Base-by-base conservation (phyloP, 2,113 vertebrate genomes). In the Eidolon helvum region DNA sequence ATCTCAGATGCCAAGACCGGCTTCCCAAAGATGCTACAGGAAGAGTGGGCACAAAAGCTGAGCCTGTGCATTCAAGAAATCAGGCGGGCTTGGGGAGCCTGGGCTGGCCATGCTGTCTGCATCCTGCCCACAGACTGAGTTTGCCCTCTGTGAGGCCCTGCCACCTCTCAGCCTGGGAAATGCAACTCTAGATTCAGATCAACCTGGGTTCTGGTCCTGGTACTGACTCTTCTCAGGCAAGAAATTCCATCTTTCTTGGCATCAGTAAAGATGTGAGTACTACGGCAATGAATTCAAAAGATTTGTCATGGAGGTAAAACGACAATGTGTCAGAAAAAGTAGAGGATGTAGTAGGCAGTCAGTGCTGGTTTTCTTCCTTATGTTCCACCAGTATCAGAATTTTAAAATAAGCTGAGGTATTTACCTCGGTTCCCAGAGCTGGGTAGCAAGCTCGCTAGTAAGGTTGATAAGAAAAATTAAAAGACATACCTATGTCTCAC, bases 221-320 rank as follows among this genome's bases (percentile, higher is more conserved):
- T 38, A 50, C 28, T 91, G 18, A 5, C 55, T 33, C 59, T 90
- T 71, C 11, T 0, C 28, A 3, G 87, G 61, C 28, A 75, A 74
- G 82, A 92, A 80, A 92, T 21, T 28, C 78, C 63, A 48, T n/a
- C 30, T 65, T 63, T 33, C 57, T 78, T 65, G 79, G 24, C 38
- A 57, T 94, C 35, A 53, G 50, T 78, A 15, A 50, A 0, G 50
- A 91, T 66, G 53, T 12, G 7, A 6, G 24, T 28, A 88, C 74
- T 61, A 72, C 0, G 2, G 33, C 35, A 72, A 45, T 15, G 50
- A 40, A 53, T 10, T n/a, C 26, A 66, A 94, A 90, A 84, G 55
- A 14, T 45, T 7, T 78, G 22, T 79, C 43, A n/a, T 14, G 30
- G 55, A 43, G 45, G 82, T 43, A 89, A 55, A 91, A 65, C 22